Conservation (phyloP, 2,888 invertebrate species). For the Scaptomyza cyrtandrae region DNA sequence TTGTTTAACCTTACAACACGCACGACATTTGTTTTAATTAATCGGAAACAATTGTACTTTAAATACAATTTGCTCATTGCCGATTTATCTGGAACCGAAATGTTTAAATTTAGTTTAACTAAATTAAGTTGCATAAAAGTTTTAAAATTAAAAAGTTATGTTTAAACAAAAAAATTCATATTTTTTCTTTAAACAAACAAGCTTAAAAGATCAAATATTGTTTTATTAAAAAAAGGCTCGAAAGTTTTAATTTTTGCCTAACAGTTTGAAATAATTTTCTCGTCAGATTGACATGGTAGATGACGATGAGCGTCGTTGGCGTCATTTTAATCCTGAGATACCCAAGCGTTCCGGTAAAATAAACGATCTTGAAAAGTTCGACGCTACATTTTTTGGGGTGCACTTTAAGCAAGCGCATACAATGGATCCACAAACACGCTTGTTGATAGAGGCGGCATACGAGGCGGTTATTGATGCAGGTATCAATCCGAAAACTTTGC, state of each 20-base stretch:
- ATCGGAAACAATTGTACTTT: background rate
- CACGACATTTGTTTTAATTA: background rate
- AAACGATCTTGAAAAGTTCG: conserved; percentile 89
- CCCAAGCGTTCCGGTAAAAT: conserved; percentile 91
- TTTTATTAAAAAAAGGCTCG: too few species aligned
- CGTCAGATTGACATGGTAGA: conserved; percentile 91
- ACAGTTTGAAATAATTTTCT: background rate
- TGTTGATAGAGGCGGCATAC: conserved; percentile 91
- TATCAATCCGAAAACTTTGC: conserved; percentile 87
- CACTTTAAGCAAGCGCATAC: conserved; percentile 91
- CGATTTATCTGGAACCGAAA: background rate
- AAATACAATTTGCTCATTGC: background rate
- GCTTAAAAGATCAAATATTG: too few species aligned
- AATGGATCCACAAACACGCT: conserved; percentile 92
- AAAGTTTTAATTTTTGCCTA: too few species aligned
- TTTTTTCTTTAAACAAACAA: too few species aligned
- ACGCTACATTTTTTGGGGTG: conserved; percentile 91
- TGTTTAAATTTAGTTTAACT: too few species aligned
- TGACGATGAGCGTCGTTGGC: conserved; percentile 91
- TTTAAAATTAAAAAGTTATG: background rate
- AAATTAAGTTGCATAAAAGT: background rate
- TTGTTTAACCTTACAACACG: background rate
- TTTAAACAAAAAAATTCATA: background rate
- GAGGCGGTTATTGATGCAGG: conserved; percentile 92
- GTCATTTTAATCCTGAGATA: conserved; percentile 89